Conservation (phyloP, 1,140 invertebrate species). For the Pseudomyrmex sp. region DNA sequence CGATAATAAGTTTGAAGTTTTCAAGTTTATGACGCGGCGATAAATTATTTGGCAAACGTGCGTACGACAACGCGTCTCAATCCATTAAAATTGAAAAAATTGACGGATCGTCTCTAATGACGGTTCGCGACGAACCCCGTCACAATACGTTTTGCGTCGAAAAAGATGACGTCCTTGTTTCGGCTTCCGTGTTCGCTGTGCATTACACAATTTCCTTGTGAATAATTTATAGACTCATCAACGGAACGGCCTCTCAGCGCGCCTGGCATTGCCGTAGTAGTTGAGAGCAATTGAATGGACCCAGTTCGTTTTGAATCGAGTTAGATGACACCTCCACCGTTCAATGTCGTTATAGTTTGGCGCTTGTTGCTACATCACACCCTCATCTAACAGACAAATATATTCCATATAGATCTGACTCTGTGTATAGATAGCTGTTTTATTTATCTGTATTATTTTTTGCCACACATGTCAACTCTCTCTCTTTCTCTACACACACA, state of each 20-base stretch:
- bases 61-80: too few relatives aligned
- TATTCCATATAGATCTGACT: conserved; percentile 25
- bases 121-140: background rate
- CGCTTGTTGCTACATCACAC: conserved; percentile 54
- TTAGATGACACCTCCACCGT: conserved; percentile 40
- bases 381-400: conserved; percentile 27
- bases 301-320: conserved; percentile 16
- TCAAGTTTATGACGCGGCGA: background rate
- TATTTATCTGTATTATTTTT: conserved; percentile 54
- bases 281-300: conserved; percentile 38
- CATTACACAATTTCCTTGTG: conserved; percentile 65
- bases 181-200: conserved; percentile 60
- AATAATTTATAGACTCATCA: conserved; percentile 58
- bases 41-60: background rate
- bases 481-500: background rate
- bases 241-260: conserved; percentile 25
- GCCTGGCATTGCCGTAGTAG: background rate
- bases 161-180: conserved; percentile 14
- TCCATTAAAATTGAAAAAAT: too few relatives aligned
- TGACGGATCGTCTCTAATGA: too few relatives aligned
- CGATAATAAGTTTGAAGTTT: background rate
- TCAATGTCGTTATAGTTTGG: conserved; percentile 59
- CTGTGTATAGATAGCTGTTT: conserved; percentile 32
- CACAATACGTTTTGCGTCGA: background rate
- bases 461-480: conserved; percentile 6